Conservation (phyloP, 2,797 vertebrate species). For the Prionace glauca region DNA sequence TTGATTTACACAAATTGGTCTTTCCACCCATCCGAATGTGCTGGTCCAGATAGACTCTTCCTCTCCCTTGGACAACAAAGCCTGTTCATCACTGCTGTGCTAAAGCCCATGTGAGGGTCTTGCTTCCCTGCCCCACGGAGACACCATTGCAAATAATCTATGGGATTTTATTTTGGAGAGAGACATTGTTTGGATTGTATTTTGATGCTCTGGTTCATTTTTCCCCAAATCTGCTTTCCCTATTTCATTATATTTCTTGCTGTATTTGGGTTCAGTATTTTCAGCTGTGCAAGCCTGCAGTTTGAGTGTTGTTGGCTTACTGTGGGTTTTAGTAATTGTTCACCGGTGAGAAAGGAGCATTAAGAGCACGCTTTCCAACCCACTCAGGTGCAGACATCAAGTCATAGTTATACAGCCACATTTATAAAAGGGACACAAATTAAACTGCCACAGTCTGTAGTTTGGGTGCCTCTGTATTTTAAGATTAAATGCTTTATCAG, state of each 20-base stretch:
- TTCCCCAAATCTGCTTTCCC: neutral
- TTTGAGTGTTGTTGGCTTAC: neutral
- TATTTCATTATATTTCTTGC: neutral
- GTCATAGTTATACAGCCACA: neutral
- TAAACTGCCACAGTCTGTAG: neutral
- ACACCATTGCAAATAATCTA: neutral
- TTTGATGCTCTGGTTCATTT: neutral
- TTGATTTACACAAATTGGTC: neutral
- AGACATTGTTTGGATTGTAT: too few relatives aligned
- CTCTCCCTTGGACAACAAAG: neutral
- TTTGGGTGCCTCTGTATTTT: neutral
- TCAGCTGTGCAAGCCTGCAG: neutral
- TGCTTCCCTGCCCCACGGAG: neutral
- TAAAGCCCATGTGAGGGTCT: neutral
- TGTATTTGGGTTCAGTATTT: neutral
- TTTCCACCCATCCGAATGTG: neutral
- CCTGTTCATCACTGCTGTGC: neutral
- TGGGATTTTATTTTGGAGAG: too few relatives aligned
- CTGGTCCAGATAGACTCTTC: neutral
- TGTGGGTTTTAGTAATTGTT: constrained; percentile 10
- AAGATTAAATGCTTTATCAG: neutral
- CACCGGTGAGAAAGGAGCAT: neutral
- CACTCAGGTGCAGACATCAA: neutral
- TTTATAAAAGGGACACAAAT: neutral
- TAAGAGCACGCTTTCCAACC: neutral